Evolutionary conservation across 2,888 invertebrate species (phyloP).

Genomic region (Aquatica leii): DNA sequence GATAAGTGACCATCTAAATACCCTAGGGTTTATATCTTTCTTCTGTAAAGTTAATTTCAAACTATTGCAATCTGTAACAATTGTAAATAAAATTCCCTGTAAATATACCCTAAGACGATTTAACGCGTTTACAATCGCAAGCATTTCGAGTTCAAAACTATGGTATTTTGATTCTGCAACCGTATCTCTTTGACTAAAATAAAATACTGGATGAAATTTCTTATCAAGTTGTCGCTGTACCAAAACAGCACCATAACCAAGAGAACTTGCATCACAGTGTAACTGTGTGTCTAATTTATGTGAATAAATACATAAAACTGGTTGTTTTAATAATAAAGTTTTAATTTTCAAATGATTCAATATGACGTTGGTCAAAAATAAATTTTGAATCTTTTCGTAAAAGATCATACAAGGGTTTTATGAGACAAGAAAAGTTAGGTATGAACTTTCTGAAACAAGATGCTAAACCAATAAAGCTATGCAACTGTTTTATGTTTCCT

Average conservation of each 20-base stretch:
- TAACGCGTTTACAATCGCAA: slow-evolving; percentile 47
- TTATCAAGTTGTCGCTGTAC: slow-evolving; percentile 46
- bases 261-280: slow-evolving; percentile 49
- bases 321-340: slow-evolving; percentile 12
- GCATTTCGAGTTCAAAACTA: slow-evolving; percentile 53
- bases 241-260: slow-evolving; percentile 49
- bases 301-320: slow-evolving; percentile 40
- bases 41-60: slow-evolving; percentile 45
- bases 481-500: not conserved
- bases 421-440: too few species aligned
- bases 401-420: not conserved
- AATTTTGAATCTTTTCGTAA: not conserved
- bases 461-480: slow-evolving; percentile 4
- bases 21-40: slow-evolving; percentile 47
- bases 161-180: slow-evolving; percentile 47
- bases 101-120: slow-evolving; percentile 48
- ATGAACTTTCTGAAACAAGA: slow-evolving; percentile 2
- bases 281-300: slow-evolving; percentile 46
- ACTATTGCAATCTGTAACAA: slow-evolving; percentile 48
- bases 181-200: not conserved
- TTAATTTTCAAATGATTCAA: not conserved
- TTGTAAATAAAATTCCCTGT: slow-evolving; percentile 45
- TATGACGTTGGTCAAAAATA: not conserved
- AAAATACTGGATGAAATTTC: slow-evolving; percentile 28
- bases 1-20: slow-evolving; percentile 45